Percentiles rank a stretch among this genome's conserved stretches.
phyloP scores from a whole-genome alignment of 2,888 invertebrate species.

The Euspilapteryx auroguttella region DNA sequence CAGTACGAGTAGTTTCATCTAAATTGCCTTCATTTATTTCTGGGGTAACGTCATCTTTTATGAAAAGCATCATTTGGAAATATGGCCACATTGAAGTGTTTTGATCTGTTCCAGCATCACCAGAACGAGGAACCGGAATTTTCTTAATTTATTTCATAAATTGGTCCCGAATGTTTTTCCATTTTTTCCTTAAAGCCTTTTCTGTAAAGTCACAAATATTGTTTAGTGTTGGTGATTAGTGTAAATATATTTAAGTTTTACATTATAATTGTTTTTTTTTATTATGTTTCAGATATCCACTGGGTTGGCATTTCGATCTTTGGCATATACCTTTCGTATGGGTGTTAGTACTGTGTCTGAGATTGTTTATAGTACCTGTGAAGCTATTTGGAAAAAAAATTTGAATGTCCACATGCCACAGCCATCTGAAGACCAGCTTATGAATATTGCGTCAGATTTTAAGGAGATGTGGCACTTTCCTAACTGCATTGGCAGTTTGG shows the following conservation, averaged over 20 bases:
- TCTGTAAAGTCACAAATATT: constrained; percentile 8
- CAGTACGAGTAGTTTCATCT: constrained; percentile 11
- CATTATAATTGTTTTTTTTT: constrained; percentile 3
- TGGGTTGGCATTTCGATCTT: constrained; percentile 10
- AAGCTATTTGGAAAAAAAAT: constrained; percentile 11
- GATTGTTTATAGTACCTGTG: neutral
- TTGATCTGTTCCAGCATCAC: constrained; percentile 11
- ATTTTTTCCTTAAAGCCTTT: constrained; percentile 11
- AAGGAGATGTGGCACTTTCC: neutral
- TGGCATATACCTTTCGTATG: constrained; percentile 11
- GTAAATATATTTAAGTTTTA: neutral
- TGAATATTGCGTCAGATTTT: constrained; percentile 2
- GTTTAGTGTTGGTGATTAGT: neutral
- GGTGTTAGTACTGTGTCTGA: constrained; percentile 6
- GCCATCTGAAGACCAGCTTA: constrained; percentile 9
- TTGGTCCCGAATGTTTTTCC: constrained; percentile 12
- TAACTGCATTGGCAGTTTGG: constrained; percentile 1
- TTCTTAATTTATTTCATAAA: constrained; percentile 11
- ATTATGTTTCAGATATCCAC: constrained; percentile 12
- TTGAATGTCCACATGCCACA: constrained; percentile 10
- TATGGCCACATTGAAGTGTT: constrained; percentile 11
- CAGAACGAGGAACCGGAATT: constrained; percentile 10
- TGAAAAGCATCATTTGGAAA: constrained; percentile 11
- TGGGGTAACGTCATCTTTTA: constrained; percentile 11
- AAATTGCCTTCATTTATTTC: constrained; percentile 10